Base-by-base conservation (phyloP, 1,140 invertebrate genomes). In the Ptiloglossa arizonensis region DNA sequence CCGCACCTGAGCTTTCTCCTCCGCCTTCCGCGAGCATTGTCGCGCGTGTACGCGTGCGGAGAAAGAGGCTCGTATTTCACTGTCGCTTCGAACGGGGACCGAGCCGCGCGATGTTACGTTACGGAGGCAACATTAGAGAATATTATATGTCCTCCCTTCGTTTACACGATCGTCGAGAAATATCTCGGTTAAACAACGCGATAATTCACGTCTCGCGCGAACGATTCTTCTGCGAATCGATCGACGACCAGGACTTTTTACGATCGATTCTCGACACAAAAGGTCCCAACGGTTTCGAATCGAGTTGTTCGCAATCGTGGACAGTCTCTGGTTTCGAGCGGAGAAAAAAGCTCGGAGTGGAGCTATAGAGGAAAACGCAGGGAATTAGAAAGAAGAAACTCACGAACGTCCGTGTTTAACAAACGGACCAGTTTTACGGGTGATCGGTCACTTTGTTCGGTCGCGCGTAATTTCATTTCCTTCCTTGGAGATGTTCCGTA, bases 1-100 rank as follows among this genome's bases (percentile, higher is more conserved):
- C 9, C 54, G 44, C 75, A 86, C 70, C 82, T 85, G 75, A 84
- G 74, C 35, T 68, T 78, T 46, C 56, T 35, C 24, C 11, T 50
- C 32, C 1, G 17, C 54, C 2, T 52, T 68, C 35, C 59, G 64
- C 63, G 59, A 82, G 59, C 27, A 44, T 56, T 41, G 56, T 70
- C n/a, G 50, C 27, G 44, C 35, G 74, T 56, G 64, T 52, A 29
- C 57, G 54, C 46, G 64, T 52, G 24, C 57, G 54, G 54, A 68
- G 62, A 72, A 64, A 80, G 27, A 50, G 46, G 41, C 17, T 70
- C 66, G 62, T 48, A 80, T 83, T 80, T 80, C 80, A 78, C 67
- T 72, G 80, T 81, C 74, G 75, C 73, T 38, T 57, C 52, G 50
- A 41, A 41, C n/a, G n/a, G n/a, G n/a, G n/a, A n/a, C n/a, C n/a